These are phyloP conservation scores for Frankliniella fusca DNA, from an alignment of 2,888 invertebrate species.

Conservation along the genomic window DNA sequence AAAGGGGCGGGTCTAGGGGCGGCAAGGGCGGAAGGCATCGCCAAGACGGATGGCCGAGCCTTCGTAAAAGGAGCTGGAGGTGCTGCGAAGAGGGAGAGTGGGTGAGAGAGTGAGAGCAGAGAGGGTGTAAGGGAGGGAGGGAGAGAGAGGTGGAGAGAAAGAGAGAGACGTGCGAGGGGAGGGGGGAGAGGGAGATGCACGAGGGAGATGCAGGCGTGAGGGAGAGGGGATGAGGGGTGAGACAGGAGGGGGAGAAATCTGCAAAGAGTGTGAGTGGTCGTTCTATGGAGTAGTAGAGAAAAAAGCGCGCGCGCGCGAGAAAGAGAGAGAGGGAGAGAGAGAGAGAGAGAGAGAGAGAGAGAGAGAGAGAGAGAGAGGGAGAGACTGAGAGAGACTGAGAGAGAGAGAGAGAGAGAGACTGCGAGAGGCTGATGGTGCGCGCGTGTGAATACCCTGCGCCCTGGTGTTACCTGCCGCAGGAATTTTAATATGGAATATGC, in stretches of 20 bases:
- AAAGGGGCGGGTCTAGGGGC: conserved; percentile 4
- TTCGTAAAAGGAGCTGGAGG: not conserved
- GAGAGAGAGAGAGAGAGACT: too few species aligned
- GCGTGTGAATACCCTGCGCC: not conserved
- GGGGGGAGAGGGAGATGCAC: not conserved
- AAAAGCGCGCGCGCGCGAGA: too few species aligned
- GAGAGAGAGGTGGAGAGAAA: not conserved
- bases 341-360: too few species aligned
- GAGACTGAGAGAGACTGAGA: too few species aligned
- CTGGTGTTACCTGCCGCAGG: conserved; percentile 4
- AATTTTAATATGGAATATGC: conserved; percentile 26
- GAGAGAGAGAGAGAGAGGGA: too few species aligned
- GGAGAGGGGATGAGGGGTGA: too few species aligned
- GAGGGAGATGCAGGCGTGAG: not conserved
- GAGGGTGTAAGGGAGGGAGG: not conserved
- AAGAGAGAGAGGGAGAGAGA: too few species aligned
- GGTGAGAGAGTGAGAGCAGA: not conserved
- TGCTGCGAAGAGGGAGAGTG: not conserved
- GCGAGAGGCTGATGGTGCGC: too few species aligned
- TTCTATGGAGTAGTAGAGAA: too few species aligned
- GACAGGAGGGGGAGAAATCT: too few species aligned
- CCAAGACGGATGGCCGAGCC: conserved; percentile 10
- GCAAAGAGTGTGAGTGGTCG: too few species aligned
- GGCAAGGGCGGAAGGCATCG: not conserved
- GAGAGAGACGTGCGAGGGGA: not conserved